phyloP scores from a whole-genome alignment of 2,888 invertebrate genomes.

The Scaptomyza parva region DNA sequence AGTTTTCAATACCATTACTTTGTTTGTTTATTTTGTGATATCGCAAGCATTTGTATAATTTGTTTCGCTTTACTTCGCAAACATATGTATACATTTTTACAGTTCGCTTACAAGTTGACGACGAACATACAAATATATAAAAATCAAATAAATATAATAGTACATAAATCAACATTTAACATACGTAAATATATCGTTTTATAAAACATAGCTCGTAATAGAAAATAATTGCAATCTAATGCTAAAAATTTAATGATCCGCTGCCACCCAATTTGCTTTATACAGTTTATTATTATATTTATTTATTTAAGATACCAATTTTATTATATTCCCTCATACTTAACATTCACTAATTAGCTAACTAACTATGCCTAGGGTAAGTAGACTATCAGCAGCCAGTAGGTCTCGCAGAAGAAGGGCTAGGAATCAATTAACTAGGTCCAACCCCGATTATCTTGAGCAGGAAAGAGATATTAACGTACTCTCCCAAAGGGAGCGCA shows the following conservation, averaged over 20 bases:
- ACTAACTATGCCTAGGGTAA: no score
- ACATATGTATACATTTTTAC: conserved; percentile 35
- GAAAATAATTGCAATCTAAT: conserved; percentile 63
- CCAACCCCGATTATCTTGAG: no score
- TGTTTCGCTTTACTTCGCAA: conserved; percentile 32
- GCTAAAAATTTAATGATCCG: conserved; percentile 50
- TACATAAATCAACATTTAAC: conserved; percentile 67
- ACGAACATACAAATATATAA: conserved; percentile 29
- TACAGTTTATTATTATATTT: no score
- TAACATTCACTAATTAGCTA: no score
- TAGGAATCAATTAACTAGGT: no score
- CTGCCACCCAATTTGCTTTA: conserved; percentile 38
- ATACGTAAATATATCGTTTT: conserved; percentile 46
- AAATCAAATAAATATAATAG: conserved; percentile 62
- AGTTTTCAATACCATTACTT: conserved; percentile 36
- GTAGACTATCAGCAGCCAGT: no score
- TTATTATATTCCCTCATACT: no score
- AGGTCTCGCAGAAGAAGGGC: no score
- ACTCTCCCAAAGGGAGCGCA: no score
- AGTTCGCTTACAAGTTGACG: conserved; percentile 32
- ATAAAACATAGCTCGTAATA: conserved; percentile 61
- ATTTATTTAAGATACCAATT: no score
- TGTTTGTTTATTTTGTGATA: conserved; percentile 35
- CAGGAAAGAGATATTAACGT: no score
- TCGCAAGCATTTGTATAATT: conserved; percentile 44